Evolutionary conservation across 2,888 invertebrate genomes (phyloP).

Genomic region (Parnassius glacialis): DNA sequence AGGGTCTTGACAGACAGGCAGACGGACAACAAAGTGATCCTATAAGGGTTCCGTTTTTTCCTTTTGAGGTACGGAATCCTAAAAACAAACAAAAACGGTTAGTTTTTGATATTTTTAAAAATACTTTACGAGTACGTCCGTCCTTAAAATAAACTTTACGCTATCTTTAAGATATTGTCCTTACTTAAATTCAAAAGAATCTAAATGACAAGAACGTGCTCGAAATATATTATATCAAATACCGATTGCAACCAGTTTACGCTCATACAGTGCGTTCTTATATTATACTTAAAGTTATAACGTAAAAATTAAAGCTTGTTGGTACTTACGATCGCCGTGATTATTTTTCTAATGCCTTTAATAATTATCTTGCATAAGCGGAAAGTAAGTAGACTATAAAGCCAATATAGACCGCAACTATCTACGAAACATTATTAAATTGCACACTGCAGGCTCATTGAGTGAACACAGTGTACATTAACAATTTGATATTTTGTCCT

Average conservation of each 20-base stretch:
- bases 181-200: conserved; percentile 20
- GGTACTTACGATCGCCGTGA: neutral
- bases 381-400: conserved; percentile 6
- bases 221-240: conserved; percentile 26
- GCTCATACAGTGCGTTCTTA: neutral
- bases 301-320: conserved; percentile 11
- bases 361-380: conserved; percentile 10
- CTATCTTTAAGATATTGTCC: conserved; percentile 15
- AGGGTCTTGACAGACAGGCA: too few species aligned
- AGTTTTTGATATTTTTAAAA: too few species aligned
- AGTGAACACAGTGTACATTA: conserved; percentile 55
- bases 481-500: conserved; percentile 34
- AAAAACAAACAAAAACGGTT: too few species aligned
- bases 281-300: neutral
- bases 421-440: conserved; percentile 43
- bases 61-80: too few species aligned
- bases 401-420: conserved; percentile 38
- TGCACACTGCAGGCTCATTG: conserved; percentile 58
- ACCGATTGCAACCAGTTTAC: conserved; percentile 8
- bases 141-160: conserved; percentile 10
- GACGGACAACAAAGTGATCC: too few species aligned
- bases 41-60: too few species aligned
- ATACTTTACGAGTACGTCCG: neutral
- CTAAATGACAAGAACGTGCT: conserved; percentile 20
- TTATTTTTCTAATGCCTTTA: conserved; percentile 15